Evolutionary conservation across 2,797 vertebrate species (phyloP).

Genomic region (Glyptemys insculpta): DNA sequence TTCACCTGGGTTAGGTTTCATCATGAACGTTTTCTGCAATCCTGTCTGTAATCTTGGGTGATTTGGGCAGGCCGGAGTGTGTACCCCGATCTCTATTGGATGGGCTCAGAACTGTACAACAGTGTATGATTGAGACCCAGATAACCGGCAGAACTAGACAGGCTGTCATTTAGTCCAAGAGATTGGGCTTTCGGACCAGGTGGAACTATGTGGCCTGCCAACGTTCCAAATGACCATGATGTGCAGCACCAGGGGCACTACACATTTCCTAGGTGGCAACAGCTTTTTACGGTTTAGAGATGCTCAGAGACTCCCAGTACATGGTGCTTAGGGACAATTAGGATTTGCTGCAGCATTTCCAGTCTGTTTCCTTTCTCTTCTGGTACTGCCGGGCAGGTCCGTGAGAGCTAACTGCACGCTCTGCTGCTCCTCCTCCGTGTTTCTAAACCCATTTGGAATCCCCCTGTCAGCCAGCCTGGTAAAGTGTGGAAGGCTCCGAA

Average conservation of each 20-base stretch:
- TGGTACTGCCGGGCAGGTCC: neutral
- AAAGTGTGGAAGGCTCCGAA: neutral
- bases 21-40: neutral
- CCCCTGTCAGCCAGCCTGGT: neutral
- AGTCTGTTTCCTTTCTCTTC: neutral
- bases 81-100: neutral
- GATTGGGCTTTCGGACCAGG: fast-evolving
- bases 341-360: neutral
- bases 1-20: neutral
- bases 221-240: neutral
- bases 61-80: neutral
- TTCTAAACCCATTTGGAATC: neutral
- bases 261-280: neutral
- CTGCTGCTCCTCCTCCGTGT: neutral
- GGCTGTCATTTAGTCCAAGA: neutral
- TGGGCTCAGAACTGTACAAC: fast-evolving
- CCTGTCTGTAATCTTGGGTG: neutral
- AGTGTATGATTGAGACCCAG: fast-evolving
- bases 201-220: neutral
- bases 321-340: neutral
- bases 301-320: neutral
- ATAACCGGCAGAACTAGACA: neutral
- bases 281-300: neutral
- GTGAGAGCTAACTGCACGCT: neutral
- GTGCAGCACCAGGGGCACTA: neutral